These are phyloP conservation scores for Catocala fraxini DNA, from an alignment of 2,888 invertebrate species.

Conservation along the genomic window DNA sequence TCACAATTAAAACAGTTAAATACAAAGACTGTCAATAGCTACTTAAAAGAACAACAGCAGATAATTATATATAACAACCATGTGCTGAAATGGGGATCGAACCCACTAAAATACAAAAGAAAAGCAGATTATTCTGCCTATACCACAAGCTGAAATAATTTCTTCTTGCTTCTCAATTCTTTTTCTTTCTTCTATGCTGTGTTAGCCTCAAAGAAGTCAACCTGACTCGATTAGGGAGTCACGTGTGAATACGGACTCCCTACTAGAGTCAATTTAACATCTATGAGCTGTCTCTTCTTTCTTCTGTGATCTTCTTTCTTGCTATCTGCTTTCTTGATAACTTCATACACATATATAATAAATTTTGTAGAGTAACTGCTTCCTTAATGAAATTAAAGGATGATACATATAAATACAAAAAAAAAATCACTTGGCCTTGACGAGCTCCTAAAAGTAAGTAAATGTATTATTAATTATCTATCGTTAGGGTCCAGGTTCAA, in stretches of 20 bases:
- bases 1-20: too few relatives aligned
- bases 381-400: too few relatives aligned
- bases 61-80: too few relatives aligned
- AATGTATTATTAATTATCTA: too few relatives aligned
- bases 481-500: too few relatives aligned
- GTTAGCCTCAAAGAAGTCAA: slow-evolving; percentile 95
- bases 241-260: slow-evolving; percentile 96
- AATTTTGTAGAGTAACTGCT: neutral
- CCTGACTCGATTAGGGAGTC: slow-evolving; percentile 99
- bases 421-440: too few relatives aligned
- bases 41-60: too few relatives aligned
- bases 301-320: slow-evolving; percentile 50
- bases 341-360: neutral
- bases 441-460: too few relatives aligned
- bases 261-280: slow-evolving; percentile 99
- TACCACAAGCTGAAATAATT: neutral
- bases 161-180: slow-evolving; percentile 20
- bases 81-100: neutral
- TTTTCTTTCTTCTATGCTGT: slow-evolving; percentile 63
- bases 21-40: too few relatives aligned
- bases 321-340: slow-evolving; percentile 24
- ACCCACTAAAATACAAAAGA: too few relatives aligned
- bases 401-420: too few relatives aligned
- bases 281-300: slow-evolving; percentile 87
- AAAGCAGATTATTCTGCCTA: neutral